phyloP scores from a whole-genome alignment of 2,113 vertebrate genomes.

The Setophaga coronata region DNA sequence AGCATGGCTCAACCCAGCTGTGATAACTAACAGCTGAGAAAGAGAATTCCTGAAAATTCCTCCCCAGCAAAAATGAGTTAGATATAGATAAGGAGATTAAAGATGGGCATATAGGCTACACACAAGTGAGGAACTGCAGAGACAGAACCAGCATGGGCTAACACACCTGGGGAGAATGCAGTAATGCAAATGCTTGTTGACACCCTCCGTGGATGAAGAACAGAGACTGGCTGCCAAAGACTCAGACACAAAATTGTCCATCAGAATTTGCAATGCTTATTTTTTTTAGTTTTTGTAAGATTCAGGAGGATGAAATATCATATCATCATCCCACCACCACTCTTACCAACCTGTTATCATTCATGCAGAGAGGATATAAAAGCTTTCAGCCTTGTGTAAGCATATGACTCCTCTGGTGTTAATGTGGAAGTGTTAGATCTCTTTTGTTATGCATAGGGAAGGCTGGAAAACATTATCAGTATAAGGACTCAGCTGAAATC shows the following conservation, averaged over 20 bases:
- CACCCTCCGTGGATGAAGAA: rapidly evolving
- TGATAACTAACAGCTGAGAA: neutral
- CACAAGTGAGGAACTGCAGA: neutral
- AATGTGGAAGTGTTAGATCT: neutral
- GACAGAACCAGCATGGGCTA: neutral
- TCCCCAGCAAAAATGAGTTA: neutral
- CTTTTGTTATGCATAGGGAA: neutral
- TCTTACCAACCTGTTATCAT: neutral
- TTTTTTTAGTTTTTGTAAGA: neutral
- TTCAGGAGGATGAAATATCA: neutral
- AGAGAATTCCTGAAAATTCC: neutral
- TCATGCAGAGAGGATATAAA: neutral
- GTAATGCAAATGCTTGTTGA: rapidly evolving
- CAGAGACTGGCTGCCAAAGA: neutral
- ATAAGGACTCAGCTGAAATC: neutral
- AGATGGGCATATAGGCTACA: neutral
- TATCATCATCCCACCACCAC: neutral
- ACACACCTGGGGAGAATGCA: neutral
- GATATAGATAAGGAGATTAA: neutral
- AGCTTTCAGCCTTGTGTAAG: neutral
- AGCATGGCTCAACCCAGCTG: neutral
- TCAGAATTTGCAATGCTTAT: neutral
- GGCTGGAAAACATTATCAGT: neutral
- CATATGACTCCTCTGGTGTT: neutral
- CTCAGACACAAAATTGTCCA: neutral